Percentiles rank a stretch among this genome's conserved stretches.
Conservation (phyloP, 92 coral and sea anemone genomes). For the Epizoanthus scotinus region DNA sequence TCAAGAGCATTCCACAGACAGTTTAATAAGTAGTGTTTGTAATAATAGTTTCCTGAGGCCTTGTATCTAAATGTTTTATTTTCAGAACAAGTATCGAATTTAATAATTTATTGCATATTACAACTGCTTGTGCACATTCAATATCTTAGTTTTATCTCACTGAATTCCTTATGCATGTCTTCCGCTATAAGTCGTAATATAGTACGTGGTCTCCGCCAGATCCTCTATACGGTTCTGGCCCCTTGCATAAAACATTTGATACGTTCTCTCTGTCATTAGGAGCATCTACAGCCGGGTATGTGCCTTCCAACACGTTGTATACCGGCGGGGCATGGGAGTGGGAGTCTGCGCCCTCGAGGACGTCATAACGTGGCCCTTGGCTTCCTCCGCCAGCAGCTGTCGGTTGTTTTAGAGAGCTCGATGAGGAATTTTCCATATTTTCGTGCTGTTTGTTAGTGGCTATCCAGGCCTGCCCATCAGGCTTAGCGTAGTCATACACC, state of each 20-base stretch:
- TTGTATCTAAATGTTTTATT: too few species aligned
- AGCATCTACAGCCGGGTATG: neutral
- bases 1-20: too few species aligned
- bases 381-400: neutral
- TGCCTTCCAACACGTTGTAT: neutral
- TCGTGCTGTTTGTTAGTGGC: neutral
- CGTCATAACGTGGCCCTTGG: neutral
- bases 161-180: too few species aligned
- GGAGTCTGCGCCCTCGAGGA: neutral
- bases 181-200: too few species aligned
- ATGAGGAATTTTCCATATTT: neutral
- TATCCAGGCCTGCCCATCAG: neutral
- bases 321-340: neutral
- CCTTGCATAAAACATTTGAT: neutral
- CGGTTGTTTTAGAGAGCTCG: neutral
- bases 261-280: neutral
- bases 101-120: too few species aligned
- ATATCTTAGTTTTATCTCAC: too few species aligned
- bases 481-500: slow-evolving; percentile 3
- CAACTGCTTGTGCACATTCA: too few species aligned
- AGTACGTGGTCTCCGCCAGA: too few species aligned
- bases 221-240: too few species aligned
- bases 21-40: too few species aligned
- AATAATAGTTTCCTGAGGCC: too few species aligned
- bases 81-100: too few species aligned